Base-by-base conservation (phyloP, 2,797 vertebrate species). In the Diplodus sargus region DNA sequence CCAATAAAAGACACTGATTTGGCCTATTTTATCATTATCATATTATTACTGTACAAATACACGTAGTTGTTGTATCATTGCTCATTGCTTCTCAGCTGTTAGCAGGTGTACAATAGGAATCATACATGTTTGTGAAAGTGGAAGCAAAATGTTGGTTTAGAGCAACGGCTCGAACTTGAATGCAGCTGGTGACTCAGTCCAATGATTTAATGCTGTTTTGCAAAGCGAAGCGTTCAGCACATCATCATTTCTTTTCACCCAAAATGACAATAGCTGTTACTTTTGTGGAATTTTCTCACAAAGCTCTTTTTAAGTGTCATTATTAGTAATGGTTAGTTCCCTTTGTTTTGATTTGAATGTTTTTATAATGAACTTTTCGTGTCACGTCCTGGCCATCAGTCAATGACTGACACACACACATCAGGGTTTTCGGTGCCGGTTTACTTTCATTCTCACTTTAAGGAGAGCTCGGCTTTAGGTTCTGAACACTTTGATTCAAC, bases 51-150 rank as follows among this genome's bases (percentile, higher is more conserved):
- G 14, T 79, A 43, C 52, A 25, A 65, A 15, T 49, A 28, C 2
- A 66, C 17, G 5, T 22, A 62, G 49, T 4, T 74, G n/a, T 60
- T 63, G 6, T 14, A 45, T 64, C 8, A 10, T 39, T 51, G 8
- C 45, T 62, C 65, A 16, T 17, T 42, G 34, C 14, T 6, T 18
- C 56, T 51, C 43, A 42, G 20, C 23, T 70, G 47, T 56, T 23
- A 51, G 48, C 72, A 58, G 59, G 16, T 25, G 25, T 45, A 15
- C 74, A 22, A 54, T 47, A n/a, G 30, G 9, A 57, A 34, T 77
- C 0, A 17, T 82, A 51, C 77, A 74, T 81, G 78, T 71, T 56
- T 77, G 52, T 71, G 30, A 83, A 76, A 63, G 28, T 39, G 39
- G 39, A 39, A 39, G 39, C 9, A 39, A 10, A 39, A 39, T 39